Percentiles rank a stretch among this genome's conserved stretches.
Evolutionary conservation across 1,140 invertebrate species (phyloP).

Genomic region (Adoxophyes honmai): DNA sequence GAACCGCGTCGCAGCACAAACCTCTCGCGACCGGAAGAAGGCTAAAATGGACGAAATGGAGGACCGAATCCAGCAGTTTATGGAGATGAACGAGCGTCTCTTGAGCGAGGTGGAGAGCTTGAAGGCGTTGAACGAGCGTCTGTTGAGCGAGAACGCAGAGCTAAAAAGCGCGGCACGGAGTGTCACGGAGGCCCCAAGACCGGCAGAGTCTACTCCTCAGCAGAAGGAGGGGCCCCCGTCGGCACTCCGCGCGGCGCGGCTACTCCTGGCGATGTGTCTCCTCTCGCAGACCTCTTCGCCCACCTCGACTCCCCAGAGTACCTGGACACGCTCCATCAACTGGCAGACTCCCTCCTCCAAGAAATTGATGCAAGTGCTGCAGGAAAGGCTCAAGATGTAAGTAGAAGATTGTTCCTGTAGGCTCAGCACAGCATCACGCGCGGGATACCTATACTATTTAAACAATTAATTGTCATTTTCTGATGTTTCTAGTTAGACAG

Average conservation of each 20-base stretch:
- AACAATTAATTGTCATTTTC: no score
- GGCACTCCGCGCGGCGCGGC: conserved; percentile 79
- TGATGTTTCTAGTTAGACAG: no score
- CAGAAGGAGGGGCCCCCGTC: conserved; percentile 86
- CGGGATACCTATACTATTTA: no score
- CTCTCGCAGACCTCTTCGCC: conserved; percentile 87
- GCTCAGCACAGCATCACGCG: no score
- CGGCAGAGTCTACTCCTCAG: conserved; percentile 90
- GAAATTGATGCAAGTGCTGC: conserved; percentile 87
- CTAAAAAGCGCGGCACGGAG: conserved; percentile 76
- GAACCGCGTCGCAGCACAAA: conserved; percentile 98
- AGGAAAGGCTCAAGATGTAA: conserved; percentile 82
- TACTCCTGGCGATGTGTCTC: conserved; percentile 85
- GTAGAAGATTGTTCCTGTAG: conserved; percentile 39
- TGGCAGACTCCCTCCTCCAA: conserved; percentile 87
- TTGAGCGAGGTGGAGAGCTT: conserved; percentile 81
- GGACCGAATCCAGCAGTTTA: conserved; percentile 80
- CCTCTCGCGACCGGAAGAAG: conserved; percentile 97
- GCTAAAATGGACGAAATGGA: conserved; percentile 94
- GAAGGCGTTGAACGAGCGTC: conserved; percentile 81
- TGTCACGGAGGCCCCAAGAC: conserved; percentile 81
- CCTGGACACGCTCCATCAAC: conserved; percentile 84
- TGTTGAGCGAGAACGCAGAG: conserved; percentile 81
- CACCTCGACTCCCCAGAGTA: conserved; percentile 82
- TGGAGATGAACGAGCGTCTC: conserved; percentile 81